These are phyloP conservation scores for Stichodactyla helianthus DNA, from an alignment of 64 coral and sea anemone genomes.

Conservation along the genomic window DNA sequence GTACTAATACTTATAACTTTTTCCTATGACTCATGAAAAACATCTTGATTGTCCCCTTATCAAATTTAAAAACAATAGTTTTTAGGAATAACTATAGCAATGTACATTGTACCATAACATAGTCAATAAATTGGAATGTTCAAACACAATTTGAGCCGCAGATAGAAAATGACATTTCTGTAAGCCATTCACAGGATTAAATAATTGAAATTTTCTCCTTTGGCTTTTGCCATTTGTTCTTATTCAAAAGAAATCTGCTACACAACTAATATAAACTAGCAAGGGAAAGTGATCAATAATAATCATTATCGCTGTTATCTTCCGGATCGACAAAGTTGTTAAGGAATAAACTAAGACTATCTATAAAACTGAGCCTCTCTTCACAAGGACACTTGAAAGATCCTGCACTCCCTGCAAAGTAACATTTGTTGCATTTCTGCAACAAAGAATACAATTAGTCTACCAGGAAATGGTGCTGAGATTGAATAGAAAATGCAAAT, in stretches of 20 bases:
- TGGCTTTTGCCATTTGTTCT: too few relatives aligned
- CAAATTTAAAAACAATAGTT: background rate
- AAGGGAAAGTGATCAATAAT: background rate
- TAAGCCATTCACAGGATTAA: too few relatives aligned
- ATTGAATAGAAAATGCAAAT: too few relatives aligned
- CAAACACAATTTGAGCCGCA: too few relatives aligned
- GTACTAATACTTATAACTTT: background rate
- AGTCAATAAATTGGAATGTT: too few relatives aligned
- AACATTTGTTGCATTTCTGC: conserved; percentile 47
- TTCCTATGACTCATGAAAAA: too few relatives aligned
- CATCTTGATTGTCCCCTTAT: background rate
- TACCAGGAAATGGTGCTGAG: too few relatives aligned
- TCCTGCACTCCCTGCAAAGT: conserved; percentile 32
- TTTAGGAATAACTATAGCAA: background rate
- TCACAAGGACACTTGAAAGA: conserved; percentile 28
- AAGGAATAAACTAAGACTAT: conserved; percentile 15
- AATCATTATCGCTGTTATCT: conserved; percentile 6
- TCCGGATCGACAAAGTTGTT: background rate
- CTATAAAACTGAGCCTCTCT: conserved; percentile 15
- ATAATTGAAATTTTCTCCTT: too few relatives aligned
- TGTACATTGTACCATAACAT: background rate
- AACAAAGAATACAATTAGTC: background rate
- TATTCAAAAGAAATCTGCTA: too few relatives aligned
- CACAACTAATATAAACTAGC: too few relatives aligned
- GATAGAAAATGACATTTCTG: too few relatives aligned